phyloP scores from a whole-genome alignment of 2,797 vertebrate species.

The Sylvia borin region DNA sequence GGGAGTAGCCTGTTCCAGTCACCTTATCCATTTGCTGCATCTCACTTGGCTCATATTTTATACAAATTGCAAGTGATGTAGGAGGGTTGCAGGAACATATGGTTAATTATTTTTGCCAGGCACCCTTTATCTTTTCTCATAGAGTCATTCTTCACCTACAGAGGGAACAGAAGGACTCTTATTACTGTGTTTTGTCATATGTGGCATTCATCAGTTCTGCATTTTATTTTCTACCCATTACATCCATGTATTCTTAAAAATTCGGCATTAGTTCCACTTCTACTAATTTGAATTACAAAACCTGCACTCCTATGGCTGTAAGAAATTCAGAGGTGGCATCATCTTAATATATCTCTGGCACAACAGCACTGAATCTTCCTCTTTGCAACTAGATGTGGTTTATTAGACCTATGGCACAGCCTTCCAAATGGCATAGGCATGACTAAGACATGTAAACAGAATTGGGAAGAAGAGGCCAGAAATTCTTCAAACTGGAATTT shows the following conservation, averaged over 20 bases:
- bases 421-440: background rate
- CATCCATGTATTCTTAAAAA: background rate
- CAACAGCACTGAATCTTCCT: background rate
- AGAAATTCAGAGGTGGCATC: background rate
- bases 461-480: background rate
- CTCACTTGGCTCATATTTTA: conserved; percentile 30
- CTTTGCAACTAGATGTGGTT: background rate
- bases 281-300: background rate
- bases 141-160: conserved; percentile 34
- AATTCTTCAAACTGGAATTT: background rate
- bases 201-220: background rate
- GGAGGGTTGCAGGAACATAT: conserved; percentile 16
- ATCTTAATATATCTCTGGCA: background rate
- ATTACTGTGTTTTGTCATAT: background rate
- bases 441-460: background rate
- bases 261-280: background rate
- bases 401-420: background rate
- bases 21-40: conserved; percentile 9
- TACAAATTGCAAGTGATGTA: conserved; percentile 4
- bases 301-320: background rate
- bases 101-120: conserved; percentile 45
- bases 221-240: background rate
- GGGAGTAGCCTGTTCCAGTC: background rate
- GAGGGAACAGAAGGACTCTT: conserved; percentile 1
- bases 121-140: conserved; percentile 2